Percentiles rank a stretch among this genome's conserved stretches.
These are phyloP conservation scores for Hetaerina titia DNA, from an alignment of 2,888 invertebrate genomes.

Conservation along the genomic window DNA sequence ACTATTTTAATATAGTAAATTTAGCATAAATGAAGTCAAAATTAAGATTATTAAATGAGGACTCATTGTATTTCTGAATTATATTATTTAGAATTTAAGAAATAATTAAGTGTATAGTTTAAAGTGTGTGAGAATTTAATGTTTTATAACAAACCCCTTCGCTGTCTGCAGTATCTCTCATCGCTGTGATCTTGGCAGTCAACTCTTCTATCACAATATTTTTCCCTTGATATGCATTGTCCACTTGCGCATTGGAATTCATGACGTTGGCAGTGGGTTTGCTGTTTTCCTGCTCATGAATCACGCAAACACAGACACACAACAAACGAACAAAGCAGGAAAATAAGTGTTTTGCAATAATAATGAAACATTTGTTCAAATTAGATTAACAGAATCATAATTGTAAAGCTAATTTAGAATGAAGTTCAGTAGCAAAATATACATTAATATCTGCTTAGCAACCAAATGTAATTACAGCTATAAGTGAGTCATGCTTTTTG, in stretches of 20 bases:
- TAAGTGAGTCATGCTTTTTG: neutral
- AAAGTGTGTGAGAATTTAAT: slow-evolving; percentile 77
- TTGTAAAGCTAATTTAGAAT: neutral
- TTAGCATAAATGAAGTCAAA: neutral
- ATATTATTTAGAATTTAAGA: slow-evolving; percentile 44
- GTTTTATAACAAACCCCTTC: slow-evolving; percentile 76
- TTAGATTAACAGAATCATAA: slow-evolving; percentile 58
- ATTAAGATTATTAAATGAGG: neutral
- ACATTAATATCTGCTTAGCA: neutral
- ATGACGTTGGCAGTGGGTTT: slow-evolving; percentile 19
- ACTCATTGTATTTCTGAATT: neutral
- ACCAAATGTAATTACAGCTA: neutral
- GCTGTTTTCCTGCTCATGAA: slow-evolving; percentile 47
- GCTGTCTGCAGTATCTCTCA: slow-evolving; percentile 81
- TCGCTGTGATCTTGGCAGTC: slow-evolving; percentile 84
- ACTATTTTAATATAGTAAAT: too few species aligned
- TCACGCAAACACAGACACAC: slow-evolving; percentile 58
- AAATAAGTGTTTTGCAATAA: slow-evolving; percentile 36
- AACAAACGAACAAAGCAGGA: slow-evolving; percentile 45
- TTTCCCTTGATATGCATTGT: slow-evolving; percentile 81
- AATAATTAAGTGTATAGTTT: slow-evolving; percentile 44
- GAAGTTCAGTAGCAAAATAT: neutral
- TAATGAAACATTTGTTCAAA: slow-evolving; percentile 66
- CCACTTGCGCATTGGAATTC: slow-evolving; percentile 80
- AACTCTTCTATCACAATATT: slow-evolving; percentile 81